phyloP scores from a whole-genome alignment of 2,113 vertebrate genomes.

The Anser brachyrhynchus region DNA sequence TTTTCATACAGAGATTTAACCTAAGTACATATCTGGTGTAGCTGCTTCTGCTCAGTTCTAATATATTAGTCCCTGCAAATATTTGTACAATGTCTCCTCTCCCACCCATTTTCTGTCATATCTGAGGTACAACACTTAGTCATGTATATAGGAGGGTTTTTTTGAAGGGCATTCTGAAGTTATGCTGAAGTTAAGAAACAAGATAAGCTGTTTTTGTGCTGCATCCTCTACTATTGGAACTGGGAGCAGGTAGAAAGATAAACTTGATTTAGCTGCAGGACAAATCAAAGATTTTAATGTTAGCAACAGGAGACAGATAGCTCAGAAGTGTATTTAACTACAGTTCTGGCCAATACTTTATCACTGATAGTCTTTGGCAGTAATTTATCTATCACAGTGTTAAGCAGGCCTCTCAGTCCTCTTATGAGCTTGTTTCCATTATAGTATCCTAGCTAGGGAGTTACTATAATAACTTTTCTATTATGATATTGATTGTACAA shows the following conservation, averaged over 20 bases:
- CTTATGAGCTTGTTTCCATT: neutral
- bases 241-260: neutral
- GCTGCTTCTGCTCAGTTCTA: neutral
- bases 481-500: conserved; percentile 22
- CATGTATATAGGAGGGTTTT: fast-evolving
- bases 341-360: neutral
- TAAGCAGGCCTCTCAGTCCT: neutral
- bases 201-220: neutral
- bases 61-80: neutral
- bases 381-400: neutral
- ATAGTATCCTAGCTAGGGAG: neutral
- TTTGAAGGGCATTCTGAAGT: neutral
- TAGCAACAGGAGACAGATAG: neutral
- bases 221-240: neutral
- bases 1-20: neutral
- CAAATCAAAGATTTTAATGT: neutral
- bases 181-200: neutral
- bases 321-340: neutral
- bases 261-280: neutral
- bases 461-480: neutral
- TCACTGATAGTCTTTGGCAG: neutral
- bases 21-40: neutral
- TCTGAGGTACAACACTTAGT: neutral
- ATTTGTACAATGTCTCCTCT: neutral
- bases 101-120: neutral